Evolutionary conservation across 2,888 invertebrate genomes (phyloP).

Genomic region (Elysia crispata): DNA sequence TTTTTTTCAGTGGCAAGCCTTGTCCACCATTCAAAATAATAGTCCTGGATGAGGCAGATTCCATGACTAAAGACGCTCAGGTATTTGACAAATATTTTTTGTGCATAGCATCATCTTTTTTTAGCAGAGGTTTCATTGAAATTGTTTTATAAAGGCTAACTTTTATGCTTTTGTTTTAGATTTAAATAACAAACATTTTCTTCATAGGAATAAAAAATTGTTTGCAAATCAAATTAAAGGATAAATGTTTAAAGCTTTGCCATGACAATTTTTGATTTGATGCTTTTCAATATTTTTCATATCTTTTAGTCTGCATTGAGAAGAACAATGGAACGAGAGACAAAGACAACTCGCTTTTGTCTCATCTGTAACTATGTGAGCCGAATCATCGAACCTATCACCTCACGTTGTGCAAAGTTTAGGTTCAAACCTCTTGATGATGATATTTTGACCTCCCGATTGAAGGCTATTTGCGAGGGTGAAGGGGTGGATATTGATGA

Average conservation of each 20-base stretch:
- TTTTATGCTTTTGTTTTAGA: no score
- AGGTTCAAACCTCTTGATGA: conserved; percentile 91
- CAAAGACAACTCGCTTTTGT: conserved; percentile 96
- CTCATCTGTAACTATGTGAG: conserved; percentile 99
- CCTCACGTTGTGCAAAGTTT: conserved; percentile 98
- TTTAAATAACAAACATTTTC: no score
- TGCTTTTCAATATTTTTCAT: conserved; percentile 3
- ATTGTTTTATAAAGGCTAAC: no score
- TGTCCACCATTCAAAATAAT: conserved; percentile 97
- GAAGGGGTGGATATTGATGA: conserved; percentile 88
- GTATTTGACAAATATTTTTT: conserved; percentile 56
- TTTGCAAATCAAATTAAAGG: no score
- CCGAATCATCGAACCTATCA: conserved; percentile 97
- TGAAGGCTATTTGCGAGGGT: conserved; percentile 87
- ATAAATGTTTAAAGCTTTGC: no score
- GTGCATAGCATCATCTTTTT: no score
- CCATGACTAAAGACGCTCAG: conserved; percentile 98
- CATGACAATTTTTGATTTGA: neutral
- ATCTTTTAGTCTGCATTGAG: conserved; percentile 87
- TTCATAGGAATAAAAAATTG: no score
- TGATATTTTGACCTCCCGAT: conserved; percentile 79
- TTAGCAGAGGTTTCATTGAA: no score
- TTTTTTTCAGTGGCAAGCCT: conserved; percentile 82
- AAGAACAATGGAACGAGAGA: conserved; percentile 97
- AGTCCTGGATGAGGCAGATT: conserved; percentile 98